Evolutionary conservation across 92 coral and sea anemone genomes (phyloP).

Genomic region (Muricea muricata): DNA sequence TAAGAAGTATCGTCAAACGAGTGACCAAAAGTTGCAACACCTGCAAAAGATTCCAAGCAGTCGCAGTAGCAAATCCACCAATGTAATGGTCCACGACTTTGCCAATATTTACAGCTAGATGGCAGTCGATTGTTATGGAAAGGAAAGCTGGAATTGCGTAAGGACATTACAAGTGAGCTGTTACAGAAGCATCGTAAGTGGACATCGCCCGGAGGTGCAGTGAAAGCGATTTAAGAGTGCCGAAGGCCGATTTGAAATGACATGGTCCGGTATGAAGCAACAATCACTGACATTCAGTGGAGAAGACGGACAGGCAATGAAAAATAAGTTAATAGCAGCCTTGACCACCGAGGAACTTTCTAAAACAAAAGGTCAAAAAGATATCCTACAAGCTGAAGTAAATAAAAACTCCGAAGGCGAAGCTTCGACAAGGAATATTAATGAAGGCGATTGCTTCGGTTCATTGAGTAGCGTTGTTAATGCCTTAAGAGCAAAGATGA

Average conservation of each 20-base stretch:
- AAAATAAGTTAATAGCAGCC: neutral
- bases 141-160: too few species aligned
- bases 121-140: too few species aligned
- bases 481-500: neutral
- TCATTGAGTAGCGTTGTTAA: neutral
- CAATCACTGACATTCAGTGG: constrained; percentile 37
- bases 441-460: neutral
- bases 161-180: too few species aligned
- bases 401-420: neutral
- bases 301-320: constrained; percentile 12
- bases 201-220: too few species aligned
- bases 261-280: constrained; percentile 39
- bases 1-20: too few species aligned
- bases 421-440: neutral
- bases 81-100: too few species aligned
- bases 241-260: constrained; percentile 43
- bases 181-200: too few species aligned
- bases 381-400: neutral
- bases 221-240: constrained; percentile 24
- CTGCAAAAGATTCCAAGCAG: too few species aligned
- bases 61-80: too few species aligned
- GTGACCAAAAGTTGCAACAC: too few species aligned
- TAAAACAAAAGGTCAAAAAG: neutral
- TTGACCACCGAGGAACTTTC: neutral
- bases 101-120: too few species aligned